These are phyloP conservation scores for Furnarius figulus DNA, from an alignment of 2,113 vertebrate species.

Conservation along the genomic window DNA sequence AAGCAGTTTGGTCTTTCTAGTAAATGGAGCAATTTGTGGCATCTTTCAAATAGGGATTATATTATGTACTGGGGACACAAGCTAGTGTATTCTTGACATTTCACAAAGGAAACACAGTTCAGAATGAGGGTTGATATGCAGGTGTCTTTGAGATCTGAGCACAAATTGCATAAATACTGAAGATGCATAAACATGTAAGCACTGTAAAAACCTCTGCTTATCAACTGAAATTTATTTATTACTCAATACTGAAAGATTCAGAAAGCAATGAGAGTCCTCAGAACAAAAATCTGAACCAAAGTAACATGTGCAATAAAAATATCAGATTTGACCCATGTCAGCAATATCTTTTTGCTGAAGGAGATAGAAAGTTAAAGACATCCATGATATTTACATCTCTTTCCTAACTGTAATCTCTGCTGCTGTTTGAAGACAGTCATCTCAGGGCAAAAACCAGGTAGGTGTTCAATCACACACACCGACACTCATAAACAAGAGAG, in stretches of 20 bases:
- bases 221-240: background rate
- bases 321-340: background rate
- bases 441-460: background rate
- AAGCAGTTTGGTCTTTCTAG: background rate
- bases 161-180: background rate
- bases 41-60: background rate
- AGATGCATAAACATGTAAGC: background rate
- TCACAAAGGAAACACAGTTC: background rate
- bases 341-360: background rate
- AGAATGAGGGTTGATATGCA: background rate
- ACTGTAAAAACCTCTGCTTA: background rate
- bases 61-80: background rate
- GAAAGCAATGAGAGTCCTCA: background rate
- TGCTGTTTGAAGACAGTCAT: background rate
- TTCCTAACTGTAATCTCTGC: background rate
- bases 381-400: background rate
- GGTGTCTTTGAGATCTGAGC: background rate
- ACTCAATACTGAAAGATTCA: background rate
- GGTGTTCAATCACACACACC: background rate
- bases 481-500: background rate
- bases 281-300: background rate
- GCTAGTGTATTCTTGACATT: conserved; percentile 7
- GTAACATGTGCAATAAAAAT: background rate
- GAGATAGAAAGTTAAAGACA: background rate
- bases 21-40: background rate